These are phyloP conservation scores for Mythimna lalbum DNA, from an alignment of 2,888 invertebrate species.

Conservation along the genomic window DNA sequence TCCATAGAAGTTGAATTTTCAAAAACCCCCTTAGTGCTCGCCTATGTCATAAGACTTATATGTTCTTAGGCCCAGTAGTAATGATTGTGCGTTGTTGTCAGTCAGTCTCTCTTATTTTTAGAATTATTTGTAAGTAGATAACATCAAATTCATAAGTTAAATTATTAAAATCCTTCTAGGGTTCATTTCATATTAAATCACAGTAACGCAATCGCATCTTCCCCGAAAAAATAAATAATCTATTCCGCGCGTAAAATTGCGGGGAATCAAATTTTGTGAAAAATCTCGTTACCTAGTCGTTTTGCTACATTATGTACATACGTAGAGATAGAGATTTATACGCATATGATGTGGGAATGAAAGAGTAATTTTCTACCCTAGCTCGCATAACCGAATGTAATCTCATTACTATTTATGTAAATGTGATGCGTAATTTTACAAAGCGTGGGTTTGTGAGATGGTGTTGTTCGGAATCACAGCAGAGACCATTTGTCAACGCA, in stretches of 20 bases:
- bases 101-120: too few species aligned
- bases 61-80: too few species aligned
- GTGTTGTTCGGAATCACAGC: constrained; percentile 47
- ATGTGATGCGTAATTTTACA: constrained; percentile 63
- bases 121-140: too few species aligned
- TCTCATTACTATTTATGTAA: constrained; percentile 68
- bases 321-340: constrained; percentile 69
- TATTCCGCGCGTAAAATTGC: constrained; percentile 79
- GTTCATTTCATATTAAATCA: constrained; percentile 72
- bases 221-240: constrained; percentile 76
- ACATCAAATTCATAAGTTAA: constrained; percentile 26
- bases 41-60: too few species aligned
- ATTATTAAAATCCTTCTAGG: constrained; percentile 43
- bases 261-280: constrained; percentile 84
- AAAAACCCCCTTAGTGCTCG: too few species aligned
- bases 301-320: constrained; percentile 75
- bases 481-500: too few species aligned
- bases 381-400: constrained; percentile 67
- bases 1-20: too few species aligned
- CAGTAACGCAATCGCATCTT: constrained; percentile 69
- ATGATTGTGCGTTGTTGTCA: too few species aligned
- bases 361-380: constrained; percentile 72
- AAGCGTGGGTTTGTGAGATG: constrained; percentile 52
- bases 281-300: constrained; percentile 82
- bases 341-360: constrained; percentile 73